phyloP scores from a whole-genome alignment of 2,888 invertebrate species.

The Phytoseiulus persimilis region DNA sequence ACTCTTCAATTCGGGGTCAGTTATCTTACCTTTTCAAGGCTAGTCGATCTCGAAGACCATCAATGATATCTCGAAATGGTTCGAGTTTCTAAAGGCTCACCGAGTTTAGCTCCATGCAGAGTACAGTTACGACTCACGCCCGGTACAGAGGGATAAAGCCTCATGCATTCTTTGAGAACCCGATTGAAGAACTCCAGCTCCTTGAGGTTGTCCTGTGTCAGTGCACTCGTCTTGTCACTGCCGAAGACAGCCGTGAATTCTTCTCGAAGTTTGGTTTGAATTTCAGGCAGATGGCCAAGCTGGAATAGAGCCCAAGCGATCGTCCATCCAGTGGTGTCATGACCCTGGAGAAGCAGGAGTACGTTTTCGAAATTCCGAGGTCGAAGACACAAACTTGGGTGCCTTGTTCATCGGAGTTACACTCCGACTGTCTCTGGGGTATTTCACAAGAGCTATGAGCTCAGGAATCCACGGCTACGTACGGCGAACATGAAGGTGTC shows the following conservation, averaged over 20 bases:
- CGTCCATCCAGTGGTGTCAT: constrained; percentile 6
- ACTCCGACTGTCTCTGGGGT: too few relatives aligned
- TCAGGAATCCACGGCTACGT: not conserved
- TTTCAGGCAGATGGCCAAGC: not conserved
- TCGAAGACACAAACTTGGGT: too few relatives aligned
- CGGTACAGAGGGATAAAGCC: not conserved
- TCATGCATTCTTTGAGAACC: constrained; percentile 6
- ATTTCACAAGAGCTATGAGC: too few relatives aligned
- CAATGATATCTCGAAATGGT: not conserved
- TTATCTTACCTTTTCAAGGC: too few relatives aligned
- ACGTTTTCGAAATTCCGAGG: too few relatives aligned
- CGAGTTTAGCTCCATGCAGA: not conserved
- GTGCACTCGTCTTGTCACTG: not conserved
- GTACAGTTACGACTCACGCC: not conserved
- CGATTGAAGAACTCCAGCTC: not conserved
- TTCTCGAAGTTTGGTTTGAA: not conserved
- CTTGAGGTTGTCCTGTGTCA: not conserved
- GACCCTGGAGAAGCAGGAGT: not conserved
- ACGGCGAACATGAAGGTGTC: constrained; percentile 51
- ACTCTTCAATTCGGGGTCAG: too few relatives aligned
- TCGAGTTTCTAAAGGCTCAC: not conserved
- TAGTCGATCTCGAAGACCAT: too few relatives aligned
- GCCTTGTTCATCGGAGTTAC: too few relatives aligned
- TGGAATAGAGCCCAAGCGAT: constrained; percentile 24
- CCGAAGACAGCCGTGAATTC: not conserved